These are phyloP conservation scores for Tolmerus cingulatus DNA, from an alignment of 2,888 invertebrate genomes.

Conservation along the genomic window DNA sequence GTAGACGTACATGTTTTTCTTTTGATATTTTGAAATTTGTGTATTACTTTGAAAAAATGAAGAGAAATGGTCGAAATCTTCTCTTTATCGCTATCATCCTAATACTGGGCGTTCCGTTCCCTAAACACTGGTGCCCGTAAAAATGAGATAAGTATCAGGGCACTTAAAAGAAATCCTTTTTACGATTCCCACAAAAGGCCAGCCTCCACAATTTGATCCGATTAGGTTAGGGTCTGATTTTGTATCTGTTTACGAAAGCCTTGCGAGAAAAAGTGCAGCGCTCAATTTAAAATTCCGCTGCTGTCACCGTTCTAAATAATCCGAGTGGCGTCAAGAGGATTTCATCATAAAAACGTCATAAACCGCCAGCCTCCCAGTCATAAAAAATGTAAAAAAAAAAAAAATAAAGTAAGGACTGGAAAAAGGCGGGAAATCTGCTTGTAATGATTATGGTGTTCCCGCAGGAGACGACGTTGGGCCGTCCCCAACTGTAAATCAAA, in stretches of 20 bases:
- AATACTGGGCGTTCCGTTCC: background rate
- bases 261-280: background rate
- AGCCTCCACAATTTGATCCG: background rate
- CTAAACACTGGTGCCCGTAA: background rate
- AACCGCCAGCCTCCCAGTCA: background rate
- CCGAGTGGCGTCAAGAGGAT: constrained; percentile 17
- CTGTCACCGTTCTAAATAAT: background rate
- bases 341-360: constrained; percentile 32
- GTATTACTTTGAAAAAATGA: background rate
- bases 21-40: background rate
- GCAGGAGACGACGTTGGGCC: background rate
- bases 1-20: background rate
- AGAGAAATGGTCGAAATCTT: background rate
- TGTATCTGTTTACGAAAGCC: constrained; percentile 2
- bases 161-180: background rate
- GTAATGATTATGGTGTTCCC: constrained; percentile 6
- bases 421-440: constrained; percentile 8
- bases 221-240: constrained; percentile 13
- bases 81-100: background rate
- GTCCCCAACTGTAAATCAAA: constrained; percentile 23
- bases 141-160: background rate
- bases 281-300: constrained; percentile 11
- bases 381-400: background rate
- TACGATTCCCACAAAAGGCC: background rate
- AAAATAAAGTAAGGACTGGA: background rate